phyloP scores from a whole-genome alignment of 2,113 vertebrate genomes.

The Merops nubicus region DNA sequence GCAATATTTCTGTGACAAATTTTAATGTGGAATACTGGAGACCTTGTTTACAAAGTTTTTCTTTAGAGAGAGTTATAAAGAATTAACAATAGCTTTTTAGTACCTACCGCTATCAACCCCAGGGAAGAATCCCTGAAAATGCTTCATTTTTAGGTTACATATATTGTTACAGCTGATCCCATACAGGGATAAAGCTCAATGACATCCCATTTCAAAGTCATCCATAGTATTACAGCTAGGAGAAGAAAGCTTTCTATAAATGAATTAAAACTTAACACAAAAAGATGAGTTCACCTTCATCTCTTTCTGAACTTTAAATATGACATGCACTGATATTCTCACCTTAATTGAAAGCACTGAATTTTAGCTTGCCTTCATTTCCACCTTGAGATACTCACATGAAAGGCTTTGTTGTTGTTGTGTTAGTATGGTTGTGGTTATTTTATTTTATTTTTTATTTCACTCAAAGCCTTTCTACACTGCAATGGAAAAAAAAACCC shows the following conservation, averaged over 20 bases:
- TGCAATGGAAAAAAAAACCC: not conserved
- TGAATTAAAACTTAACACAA: constrained; percentile 24
- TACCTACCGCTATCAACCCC: not conserved
- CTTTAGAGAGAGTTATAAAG: not conserved
- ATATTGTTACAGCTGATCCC: constrained; percentile 6
- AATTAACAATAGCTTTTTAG: not conserved
- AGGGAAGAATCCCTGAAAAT: not conserved
- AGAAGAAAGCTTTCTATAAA: constrained; percentile 40
- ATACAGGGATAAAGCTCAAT: not conserved
- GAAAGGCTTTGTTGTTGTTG: not conserved
- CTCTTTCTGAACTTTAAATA: constrained; percentile 23
- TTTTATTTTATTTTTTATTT: not conserved
- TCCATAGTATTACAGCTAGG: not conserved
- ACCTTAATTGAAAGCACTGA: not conserved
- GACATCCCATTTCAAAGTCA: constrained; percentile 38
- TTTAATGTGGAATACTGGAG: not conserved
- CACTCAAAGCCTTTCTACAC: not conserved
- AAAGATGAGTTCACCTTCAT: not conserved
- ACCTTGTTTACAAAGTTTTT: not conserved
- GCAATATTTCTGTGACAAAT: not conserved
- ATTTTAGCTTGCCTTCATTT: not conserved
- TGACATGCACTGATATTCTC: not conserved
- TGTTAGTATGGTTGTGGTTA: too few relatives aligned
- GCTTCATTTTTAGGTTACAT: constrained; percentile 30
- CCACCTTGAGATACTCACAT: not conserved